A percentile compares a stretch with the other conserved stretches of the same genome.
Conservation (phyloP, 2,888 invertebrate species). For the Nemotelus pantherinus region DNA sequence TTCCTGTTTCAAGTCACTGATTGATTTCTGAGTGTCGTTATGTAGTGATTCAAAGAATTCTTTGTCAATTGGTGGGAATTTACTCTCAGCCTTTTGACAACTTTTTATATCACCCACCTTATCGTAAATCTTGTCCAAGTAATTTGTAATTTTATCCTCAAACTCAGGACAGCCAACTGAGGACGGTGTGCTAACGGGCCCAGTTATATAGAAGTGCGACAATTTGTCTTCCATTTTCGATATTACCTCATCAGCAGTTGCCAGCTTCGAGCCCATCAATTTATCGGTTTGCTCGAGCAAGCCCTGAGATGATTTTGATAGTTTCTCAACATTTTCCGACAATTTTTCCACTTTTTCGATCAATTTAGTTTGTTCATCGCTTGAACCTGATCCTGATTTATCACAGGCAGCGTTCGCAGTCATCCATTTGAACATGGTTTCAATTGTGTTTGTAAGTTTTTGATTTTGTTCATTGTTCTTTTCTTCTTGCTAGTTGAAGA, state of each 20-base stretch:
- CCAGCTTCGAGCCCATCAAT: slow-evolving; percentile 56
- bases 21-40: slow-evolving; percentile 71
- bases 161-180: slow-evolving; percentile 63
- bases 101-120: slow-evolving; percentile 59
- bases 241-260: slow-evolving; percentile 59
- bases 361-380: slow-evolving; percentile 53
- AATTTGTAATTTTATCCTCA: slow-evolving; percentile 64
- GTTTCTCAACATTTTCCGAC: slow-evolving; percentile 55
- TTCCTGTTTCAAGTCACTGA: slow-evolving; percentile 68
- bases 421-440: slow-evolving; percentile 63
- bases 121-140: slow-evolving; percentile 64
- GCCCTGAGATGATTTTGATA: slow-evolving; percentile 56
- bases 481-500: slow-evolving; percentile 61
- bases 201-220: slow-evolving; percentile 56
- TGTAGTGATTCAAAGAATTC: slow-evolving; percentile 68
- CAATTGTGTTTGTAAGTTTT: slow-evolving; percentile 60
- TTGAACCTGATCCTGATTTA: slow-evolving; percentile 52
- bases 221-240: slow-evolving; percentile 60
- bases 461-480: slow-evolving; percentile 62
- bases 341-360: slow-evolving; percentile 57
- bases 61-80: slow-evolving; percentile 64
- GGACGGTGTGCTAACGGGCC: slow-evolving; percentile 51
- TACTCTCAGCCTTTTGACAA: slow-evolving; percentile 54
- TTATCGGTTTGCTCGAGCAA: slow-evolving; percentile 58
- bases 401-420: slow-evolving; percentile 59